These are phyloP conservation scores for Colletes collaris DNA, from an alignment of 2,888 invertebrate genomes.

Conservation along the genomic window DNA sequence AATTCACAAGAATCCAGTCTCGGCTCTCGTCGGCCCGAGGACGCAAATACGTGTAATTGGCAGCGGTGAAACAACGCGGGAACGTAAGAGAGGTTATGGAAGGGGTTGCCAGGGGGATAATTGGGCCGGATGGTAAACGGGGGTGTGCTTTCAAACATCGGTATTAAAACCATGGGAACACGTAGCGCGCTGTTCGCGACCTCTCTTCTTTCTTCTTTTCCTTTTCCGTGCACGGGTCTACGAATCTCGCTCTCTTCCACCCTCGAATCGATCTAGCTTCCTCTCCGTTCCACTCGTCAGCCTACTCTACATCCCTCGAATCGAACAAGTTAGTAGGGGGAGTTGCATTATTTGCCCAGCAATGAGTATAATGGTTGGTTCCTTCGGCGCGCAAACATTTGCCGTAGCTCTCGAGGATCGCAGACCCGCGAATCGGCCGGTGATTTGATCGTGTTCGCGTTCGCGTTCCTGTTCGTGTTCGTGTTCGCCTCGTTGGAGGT, in stretches of 20 bases:
- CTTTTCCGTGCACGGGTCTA: background rate
- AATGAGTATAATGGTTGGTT: constrained; percentile 68
- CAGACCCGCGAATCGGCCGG: constrained; percentile 46
- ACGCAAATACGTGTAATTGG: constrained; percentile 66
- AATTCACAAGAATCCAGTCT: constrained; percentile 61
- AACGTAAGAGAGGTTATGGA: constrained; percentile 39
- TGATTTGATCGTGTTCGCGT: constrained; percentile 8
- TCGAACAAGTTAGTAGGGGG: constrained; percentile 57
- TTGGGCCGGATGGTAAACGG: constrained; percentile 75
- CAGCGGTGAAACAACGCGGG: constrained; percentile 60
- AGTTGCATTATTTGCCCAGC: constrained; percentile 75
- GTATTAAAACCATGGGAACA: constrained; percentile 64
- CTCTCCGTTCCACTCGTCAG: background rate
- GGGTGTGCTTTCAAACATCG: constrained; percentile 61
- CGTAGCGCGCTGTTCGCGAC: constrained; percentile 40
- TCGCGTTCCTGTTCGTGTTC: constrained; percentile 39
- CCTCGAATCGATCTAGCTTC: background rate
- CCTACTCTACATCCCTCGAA: constrained; percentile 29
- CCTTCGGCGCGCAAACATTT: constrained; percentile 65
- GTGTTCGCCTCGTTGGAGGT: constrained; percentile 57
- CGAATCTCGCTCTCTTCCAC: background rate
- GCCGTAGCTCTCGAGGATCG: constrained; percentile 58
- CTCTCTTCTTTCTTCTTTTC: constrained; percentile 19
- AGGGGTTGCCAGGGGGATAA: constrained; percentile 70
- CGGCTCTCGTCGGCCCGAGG: constrained; percentile 47